phyloP scores from a whole-genome alignment of 64 coral and sea anemone genomes.

The Porites lutea region DNA sequence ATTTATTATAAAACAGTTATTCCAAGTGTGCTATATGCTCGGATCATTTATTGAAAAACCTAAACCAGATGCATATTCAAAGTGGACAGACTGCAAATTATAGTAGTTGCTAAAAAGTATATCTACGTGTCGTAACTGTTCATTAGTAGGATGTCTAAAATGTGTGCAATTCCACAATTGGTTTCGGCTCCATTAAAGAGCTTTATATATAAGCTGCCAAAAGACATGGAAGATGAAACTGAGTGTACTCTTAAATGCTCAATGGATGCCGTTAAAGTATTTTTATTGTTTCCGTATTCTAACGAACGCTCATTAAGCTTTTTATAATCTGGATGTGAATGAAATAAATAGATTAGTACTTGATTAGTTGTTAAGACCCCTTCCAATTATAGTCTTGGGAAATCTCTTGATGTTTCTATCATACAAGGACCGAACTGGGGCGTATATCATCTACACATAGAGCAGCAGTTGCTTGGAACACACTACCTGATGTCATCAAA shows the following conservation, averaged over 20 bases:
- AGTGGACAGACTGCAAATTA: too few species aligned
- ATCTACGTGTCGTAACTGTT: too few species aligned
- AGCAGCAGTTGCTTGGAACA: constrained; percentile 33
- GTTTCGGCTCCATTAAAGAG: too few species aligned
- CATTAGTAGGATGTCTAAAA: too few species aligned
- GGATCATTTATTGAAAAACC: too few species aligned
- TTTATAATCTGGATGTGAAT: not conserved
- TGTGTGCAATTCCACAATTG: too few species aligned
- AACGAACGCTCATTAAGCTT: not conserved
- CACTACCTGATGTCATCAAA: constrained; percentile 21
- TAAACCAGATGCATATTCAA: too few species aligned
- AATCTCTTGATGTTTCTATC: constrained; percentile 5
- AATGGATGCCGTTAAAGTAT: constrained; percentile 8
- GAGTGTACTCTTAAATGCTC: not conserved
- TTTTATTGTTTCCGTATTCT: constrained; percentile 16
- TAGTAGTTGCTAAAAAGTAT: too few species aligned
- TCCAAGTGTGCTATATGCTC: too few species aligned
- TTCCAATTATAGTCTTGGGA: constrained; percentile 10
- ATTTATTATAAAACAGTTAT: too few species aligned
- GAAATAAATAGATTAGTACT: not conserved
- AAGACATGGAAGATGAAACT: too few species aligned
- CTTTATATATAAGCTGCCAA: too few species aligned
- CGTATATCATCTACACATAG: constrained; percentile 12
- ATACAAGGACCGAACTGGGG: constrained; percentile 2
- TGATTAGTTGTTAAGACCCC: constrained; percentile 8